A percentile compares a stretch with the other conserved stretches of the same genome.
Evolutionary conservation across 2,888 invertebrate genomes (phyloP).

Genomic region (Scotopteryx bipunctaria): DNA sequence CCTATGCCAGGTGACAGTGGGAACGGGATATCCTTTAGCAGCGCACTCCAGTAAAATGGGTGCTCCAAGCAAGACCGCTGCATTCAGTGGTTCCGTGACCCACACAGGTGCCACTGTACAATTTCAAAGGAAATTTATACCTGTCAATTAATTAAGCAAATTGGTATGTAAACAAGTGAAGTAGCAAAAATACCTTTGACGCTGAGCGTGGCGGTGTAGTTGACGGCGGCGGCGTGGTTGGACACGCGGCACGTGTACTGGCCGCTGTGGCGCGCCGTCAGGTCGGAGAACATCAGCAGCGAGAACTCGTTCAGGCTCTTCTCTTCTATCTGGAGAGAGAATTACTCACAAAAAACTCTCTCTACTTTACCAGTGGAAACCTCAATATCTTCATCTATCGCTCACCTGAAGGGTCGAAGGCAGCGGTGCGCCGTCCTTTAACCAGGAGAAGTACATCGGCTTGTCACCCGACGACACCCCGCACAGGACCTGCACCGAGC

Average conservation of each 20-base stretch:
- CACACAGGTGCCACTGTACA: constrained; percentile 88
- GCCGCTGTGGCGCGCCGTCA: constrained; percentile 86
- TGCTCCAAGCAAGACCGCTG: constrained; percentile 87
- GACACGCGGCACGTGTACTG: constrained; percentile 88
- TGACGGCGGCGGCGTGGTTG: constrained; percentile 86
- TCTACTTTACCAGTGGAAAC: too few relatives aligned
- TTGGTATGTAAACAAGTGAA: too few relatives aligned
- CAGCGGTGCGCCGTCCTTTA: constrained; percentile 85
- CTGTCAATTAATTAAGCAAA: too few relatives aligned
- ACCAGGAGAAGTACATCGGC: constrained; percentile 87
- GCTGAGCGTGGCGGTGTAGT: constrained; percentile 86
- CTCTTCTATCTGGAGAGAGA: constrained; percentile 82
- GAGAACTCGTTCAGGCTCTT: constrained; percentile 88
- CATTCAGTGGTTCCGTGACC: constrained; percentile 87
- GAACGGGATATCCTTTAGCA: constrained; percentile 89
- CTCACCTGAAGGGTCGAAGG: constrained; percentile 84
- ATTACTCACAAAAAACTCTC: neutral
- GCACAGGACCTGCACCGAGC: constrained; percentile 91
- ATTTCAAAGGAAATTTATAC: neutral
- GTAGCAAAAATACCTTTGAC: constrained; percentile 89
- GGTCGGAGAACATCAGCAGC: constrained; percentile 86
- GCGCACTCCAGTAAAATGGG: constrained; percentile 87
- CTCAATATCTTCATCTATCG: too few relatives aligned
- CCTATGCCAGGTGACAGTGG: constrained; percentile 86
- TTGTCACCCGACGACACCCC: constrained; percentile 88